Evolutionary conservation across 2,888 invertebrate species (phyloP).

Genomic region (Luperina nickerlii): DNA sequence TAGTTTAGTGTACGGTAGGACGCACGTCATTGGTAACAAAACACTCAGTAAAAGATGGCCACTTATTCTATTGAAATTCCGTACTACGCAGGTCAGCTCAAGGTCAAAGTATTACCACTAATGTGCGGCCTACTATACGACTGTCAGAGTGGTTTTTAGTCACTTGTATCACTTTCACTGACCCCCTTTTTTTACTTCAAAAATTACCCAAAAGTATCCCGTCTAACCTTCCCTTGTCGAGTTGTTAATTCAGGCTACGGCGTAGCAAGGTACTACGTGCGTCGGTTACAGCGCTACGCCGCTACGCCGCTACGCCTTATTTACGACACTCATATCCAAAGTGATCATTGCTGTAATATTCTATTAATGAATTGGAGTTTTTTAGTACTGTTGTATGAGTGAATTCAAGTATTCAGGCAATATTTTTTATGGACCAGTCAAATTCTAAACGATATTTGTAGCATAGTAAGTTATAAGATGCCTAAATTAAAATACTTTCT

Average conservation of each 20-base stretch:
- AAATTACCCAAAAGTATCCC: slow-evolving; percentile 22
- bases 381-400: slow-evolving; percentile 32
- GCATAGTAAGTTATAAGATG: neutral
- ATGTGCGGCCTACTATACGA: neutral
- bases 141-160: neutral
- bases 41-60: neutral
- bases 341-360: slow-evolving; percentile 64
- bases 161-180: neutral
- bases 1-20: neutral
- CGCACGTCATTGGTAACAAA: neutral
- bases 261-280: slow-evolving; percentile 66
- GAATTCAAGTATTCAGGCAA: slow-evolving; percentile 24
- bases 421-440: slow-evolving; percentile 19
- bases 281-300: slow-evolving; percentile 61
- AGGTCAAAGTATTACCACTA: neutral
- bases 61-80: neutral
- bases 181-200: neutral
- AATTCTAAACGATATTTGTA: neutral
- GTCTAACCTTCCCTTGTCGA: slow-evolving; percentile 31
- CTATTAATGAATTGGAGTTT: slow-evolving; percentile 59
- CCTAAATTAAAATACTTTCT: neutral
- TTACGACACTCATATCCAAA: slow-evolving; percentile 63
- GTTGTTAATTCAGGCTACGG: slow-evolving; percentile 64
- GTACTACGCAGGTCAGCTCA: neutral
- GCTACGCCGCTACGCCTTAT: slow-evolving; percentile 60